A percentile compares a stretch with the other conserved stretches of the same genome.
These are phyloP conservation scores for Reticulitermes speratus DNA, from an alignment of 1,140 invertebrate species.

Conservation along the genomic window DNA sequence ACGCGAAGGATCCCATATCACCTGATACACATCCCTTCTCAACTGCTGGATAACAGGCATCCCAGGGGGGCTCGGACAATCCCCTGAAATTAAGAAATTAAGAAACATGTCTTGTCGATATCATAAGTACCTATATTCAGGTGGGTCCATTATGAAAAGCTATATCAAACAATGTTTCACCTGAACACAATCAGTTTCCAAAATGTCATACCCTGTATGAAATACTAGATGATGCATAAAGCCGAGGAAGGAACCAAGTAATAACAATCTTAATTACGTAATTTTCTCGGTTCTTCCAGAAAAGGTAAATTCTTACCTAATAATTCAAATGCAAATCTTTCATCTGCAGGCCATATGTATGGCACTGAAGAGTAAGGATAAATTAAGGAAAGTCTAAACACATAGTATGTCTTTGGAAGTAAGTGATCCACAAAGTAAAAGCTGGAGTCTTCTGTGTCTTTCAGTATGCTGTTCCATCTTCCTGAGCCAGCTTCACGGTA, in stretches of 20 bases:
- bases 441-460: not conserved
- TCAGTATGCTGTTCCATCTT: constrained; percentile 43
- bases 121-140: too few species aligned
- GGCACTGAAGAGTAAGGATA: constrained; percentile 59
- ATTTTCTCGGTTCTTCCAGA: not conserved
- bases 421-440: constrained; percentile 46
- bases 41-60: constrained; percentile 63
- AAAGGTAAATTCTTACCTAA: not conserved
- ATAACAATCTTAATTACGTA: too few species aligned
- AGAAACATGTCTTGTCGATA: not conserved
- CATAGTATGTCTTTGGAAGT: constrained; percentile 69
- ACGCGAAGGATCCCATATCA: constrained; percentile 67
- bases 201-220: too few species aligned
- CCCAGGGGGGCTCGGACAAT: constrained; percentile 65
- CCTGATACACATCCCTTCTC: constrained; percentile 64
- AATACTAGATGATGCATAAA: too few species aligned
- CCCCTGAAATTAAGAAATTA: constrained; percentile 48
- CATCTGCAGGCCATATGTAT: constrained; percentile 68
- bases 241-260: too few species aligned
- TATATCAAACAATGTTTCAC: too few species aligned
- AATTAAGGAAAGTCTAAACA: constrained; percentile 66
- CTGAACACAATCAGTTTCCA: too few species aligned
- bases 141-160: too few species aligned
- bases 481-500: constrained; percentile 43
- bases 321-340: constrained; percentile 64